These are phyloP conservation scores for Epinephelus fuscoguttatus DNA, from an alignment of 2,113 vertebrate genomes.

Conservation along the genomic window DNA sequence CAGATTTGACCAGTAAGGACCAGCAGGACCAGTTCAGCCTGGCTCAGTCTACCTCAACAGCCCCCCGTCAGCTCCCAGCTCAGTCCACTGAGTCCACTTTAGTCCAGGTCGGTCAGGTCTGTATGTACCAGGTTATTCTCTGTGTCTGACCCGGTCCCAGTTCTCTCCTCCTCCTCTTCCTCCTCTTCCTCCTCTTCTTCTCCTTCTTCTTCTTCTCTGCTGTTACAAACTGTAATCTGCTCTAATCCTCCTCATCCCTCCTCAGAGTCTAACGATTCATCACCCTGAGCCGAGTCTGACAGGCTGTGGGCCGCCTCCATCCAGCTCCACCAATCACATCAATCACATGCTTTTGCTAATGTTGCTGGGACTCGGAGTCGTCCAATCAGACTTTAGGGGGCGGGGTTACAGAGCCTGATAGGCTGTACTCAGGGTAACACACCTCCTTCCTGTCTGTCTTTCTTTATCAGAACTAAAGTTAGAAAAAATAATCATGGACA, in stretches of 20 bases:
- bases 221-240: constrained; percentile 64
- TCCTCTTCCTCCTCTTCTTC: constrained; percentile 57
- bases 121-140: background rate
- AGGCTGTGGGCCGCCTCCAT: background rate
- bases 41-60: background rate
- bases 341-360: background rate
- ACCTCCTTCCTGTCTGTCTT: no score
- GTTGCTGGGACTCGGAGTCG: background rate
- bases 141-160: background rate
- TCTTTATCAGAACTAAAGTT: no score
- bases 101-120: background rate
- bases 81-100: background rate
- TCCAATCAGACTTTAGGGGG: constrained; percentile 18
- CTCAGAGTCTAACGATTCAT: background rate
- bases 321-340: constrained; percentile 22
- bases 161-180: background rate
- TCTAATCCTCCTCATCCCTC: constrained; percentile 53
- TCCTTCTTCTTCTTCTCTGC: constrained; percentile 69
- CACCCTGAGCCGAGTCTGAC: background rate
- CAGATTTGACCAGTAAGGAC: background rate
- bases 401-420: background rate
- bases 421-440: no score
- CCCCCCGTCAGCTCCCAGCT: background rate
- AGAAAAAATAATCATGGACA: no score
- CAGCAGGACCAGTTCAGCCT: background rate